Base-by-base conservation (phyloP, 2,113 vertebrate genomes). In the pig (Sus scrofa) region DNA sequence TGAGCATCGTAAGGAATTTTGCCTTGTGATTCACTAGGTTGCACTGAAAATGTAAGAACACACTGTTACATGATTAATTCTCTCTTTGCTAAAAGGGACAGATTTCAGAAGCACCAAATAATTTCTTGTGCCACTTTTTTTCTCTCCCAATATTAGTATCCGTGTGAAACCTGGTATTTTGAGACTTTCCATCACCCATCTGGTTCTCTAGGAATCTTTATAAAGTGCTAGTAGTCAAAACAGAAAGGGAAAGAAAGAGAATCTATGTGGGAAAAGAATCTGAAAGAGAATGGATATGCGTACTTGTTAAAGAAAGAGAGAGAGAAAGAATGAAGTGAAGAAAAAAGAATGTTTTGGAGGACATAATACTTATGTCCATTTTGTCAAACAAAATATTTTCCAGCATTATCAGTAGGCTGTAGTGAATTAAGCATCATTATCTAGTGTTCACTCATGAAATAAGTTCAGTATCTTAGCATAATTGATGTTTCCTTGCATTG, bases 101-200 rank as follows among this genome's bases (percentile, higher is more conserved):
- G 89, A 67, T 97, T 97, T 98, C 78, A 93, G 91, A 93, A 94
- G 56, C 79, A 93, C 78, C 93, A 96, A 97, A 97, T 96, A 89
- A 96, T 96, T 93, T 56, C 67, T 88, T 86, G 54, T 44, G 65
- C 96, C 68, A 75, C 30, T 89, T 95, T 86, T 87, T 73, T 88
- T 34, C 9, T n/a, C 87, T 81, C 54, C 70, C 60, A 96, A 93
- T 96, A 96, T 96, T 97, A 96, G 63, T 91, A 83, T 95, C 93
- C 18, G 30, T 30, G 70, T 87, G 78, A 95, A 97, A 96, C 93
- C 68, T 62, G 63, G 63, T 96, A 75, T 96, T 97, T 93, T 95
- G 94, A 96, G 88, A 89, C 34, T 83, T 93, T 93, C 63, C 37
- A 52, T 91, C 30, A 71, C 54, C 89, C 93, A 94, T 86, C 91